Base-by-base conservation (phyloP, 37 sponge, comb jelly and placozoan genomes). In the Aplysina aerophoba region DNA sequence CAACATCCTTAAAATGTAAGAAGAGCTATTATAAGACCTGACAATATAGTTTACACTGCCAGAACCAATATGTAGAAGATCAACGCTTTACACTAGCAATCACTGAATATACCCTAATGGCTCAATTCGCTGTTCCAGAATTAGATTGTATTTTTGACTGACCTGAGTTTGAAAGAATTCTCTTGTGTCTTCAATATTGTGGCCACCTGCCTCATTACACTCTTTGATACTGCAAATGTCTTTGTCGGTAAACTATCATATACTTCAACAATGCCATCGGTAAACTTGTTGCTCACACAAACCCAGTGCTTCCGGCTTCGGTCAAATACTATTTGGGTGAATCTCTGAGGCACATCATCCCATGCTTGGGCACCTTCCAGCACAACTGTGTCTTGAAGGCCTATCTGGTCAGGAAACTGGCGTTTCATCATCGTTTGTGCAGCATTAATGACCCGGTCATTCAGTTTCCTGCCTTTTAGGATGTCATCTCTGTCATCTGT, bases 331-430 rank as follows among this genome's bases (percentile, higher is more conserved):
- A 65, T 16, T 65, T 65, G 66, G 22, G 27, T 30, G 27, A 65
- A 65, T 16, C 19, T 16, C 6, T 65, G 19, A 20, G 66, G 66
- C 22, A 20, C 22, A 16, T 16, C 22, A 65, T 65, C 66, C 66
- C 66, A 65, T 30, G 66, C 27, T 65, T 65, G 66, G 22, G 66
- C 66, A 65, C 66, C 66, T 65, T 65, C 66, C 13, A 65, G 22
- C 13, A 65, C 66, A 65, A 65, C 66, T 30, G 66, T 65, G 22
- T 65, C 66, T 65, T 30, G 66, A 16, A 65, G 66, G 13, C 66
- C 66, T 30, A 30, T 65, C 66, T 65, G 66, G 66, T 65, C 19
- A 20, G 66, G 66, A 65, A 20, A 16, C 22, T 65, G 66, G 12
- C 22, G 22, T 16, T 65, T 65, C 27, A 65, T 65, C 13, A 65